Evolutionary conservation across 2,797 vertebrate genomes (phyloP).

Genomic region (Adelosebastes latens): DNA sequence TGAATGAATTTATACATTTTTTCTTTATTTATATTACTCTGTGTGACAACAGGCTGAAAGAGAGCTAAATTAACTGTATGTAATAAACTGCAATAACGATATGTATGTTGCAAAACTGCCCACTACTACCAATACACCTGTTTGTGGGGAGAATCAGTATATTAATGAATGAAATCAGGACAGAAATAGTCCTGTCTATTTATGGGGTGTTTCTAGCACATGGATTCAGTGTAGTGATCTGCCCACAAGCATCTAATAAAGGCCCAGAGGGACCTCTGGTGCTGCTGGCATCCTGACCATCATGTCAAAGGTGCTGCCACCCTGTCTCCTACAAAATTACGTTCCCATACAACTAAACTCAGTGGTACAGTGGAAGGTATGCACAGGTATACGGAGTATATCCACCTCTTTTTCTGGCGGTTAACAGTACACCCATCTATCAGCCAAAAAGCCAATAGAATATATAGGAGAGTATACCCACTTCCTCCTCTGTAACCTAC

Average conservation of each 20-base stretch:
- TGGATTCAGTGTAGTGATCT: neutral
- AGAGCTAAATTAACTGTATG: neutral
- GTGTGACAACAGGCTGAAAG: neutral
- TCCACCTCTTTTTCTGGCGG: too few species aligned
- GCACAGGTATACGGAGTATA: too few species aligned
- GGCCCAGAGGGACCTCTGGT: neutral
- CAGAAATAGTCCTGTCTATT: neutral
- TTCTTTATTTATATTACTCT: neutral
- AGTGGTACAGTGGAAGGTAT: too few species aligned
- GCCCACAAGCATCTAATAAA: neutral
- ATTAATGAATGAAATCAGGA: neutral
- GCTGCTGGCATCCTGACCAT: constrained; percentile 7
- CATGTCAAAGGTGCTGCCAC: neutral
- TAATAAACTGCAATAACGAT: neutral
- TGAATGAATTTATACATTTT: neutral
- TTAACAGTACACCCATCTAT: too few species aligned
- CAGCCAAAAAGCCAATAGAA: too few species aligned
- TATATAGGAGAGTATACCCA: too few species aligned
- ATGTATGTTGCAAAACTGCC: neutral
- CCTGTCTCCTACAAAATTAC: neutral
- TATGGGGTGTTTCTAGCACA: neutral
- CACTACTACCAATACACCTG: accelerated
- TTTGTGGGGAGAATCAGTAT: neutral
- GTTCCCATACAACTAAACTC: neutral
- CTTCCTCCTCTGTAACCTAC: too few species aligned